Percentiles rank a stretch among this genome's conserved stretches.
These are phyloP conservation scores for Pomacea canaliculata DNA, from an alignment of 2,888 invertebrate genomes.

Conservation along the genomic window DNA sequence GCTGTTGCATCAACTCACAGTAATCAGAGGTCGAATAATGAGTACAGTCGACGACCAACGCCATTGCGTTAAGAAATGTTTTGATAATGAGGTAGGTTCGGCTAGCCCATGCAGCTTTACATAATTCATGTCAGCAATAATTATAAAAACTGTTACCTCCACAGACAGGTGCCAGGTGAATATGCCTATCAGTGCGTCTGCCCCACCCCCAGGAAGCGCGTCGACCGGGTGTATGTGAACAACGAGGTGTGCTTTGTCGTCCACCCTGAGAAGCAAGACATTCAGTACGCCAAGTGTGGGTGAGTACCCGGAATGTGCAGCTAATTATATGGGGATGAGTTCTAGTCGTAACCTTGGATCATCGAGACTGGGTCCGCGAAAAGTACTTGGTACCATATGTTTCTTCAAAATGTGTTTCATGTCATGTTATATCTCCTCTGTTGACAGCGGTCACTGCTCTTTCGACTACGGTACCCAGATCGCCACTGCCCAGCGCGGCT, in stretches of 20 bases:
- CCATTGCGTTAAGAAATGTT: too few species aligned
- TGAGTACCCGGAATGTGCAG: neutral
- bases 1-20: too few species aligned
- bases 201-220: constrained; percentile 2
- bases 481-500: constrained; percentile 19
- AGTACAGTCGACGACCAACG: too few species aligned
- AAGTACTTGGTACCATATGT: too few species aligned
- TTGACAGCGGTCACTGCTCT: constrained; percentile 17
- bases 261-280: constrained; percentile 20
- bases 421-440: neutral
- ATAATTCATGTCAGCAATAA: neutral
- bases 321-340: neutral
- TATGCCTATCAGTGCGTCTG: constrained; percentile 25
- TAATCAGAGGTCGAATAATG: too few species aligned
- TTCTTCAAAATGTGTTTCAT: too few species aligned
- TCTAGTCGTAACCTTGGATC: too few species aligned
- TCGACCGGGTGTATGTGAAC: constrained; percentile 8
- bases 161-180: constrained; percentile 13
- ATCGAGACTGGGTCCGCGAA: too few species aligned
- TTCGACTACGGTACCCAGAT: constrained; percentile 23
- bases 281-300: constrained; percentile 30
- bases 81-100: too few species aligned
- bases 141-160: neutral
- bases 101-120: too few species aligned
- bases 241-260: constrained; percentile 28